A percentile compares a stretch with the other conserved stretches of the same genome.
Conservation (phyloP, 1,140 invertebrate species). For the Euwallacea fornicatus region DNA sequence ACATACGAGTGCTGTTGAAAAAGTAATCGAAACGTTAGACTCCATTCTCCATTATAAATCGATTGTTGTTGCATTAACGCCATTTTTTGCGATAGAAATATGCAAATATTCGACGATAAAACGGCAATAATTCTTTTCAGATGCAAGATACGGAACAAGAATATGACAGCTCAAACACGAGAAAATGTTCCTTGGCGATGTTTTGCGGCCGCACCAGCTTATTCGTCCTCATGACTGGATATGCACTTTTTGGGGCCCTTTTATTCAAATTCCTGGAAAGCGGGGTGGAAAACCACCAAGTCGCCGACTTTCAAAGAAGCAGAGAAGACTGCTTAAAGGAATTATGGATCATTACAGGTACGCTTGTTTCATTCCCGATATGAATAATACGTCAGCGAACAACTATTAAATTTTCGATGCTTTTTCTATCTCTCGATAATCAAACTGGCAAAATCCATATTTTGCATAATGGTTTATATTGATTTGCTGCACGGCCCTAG, state of each 20-base stretch:
- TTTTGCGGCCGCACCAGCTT: constrained; percentile 60
- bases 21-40: no score
- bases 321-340: constrained; percentile 62
- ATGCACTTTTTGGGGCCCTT: constrained; percentile 59
- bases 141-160: constrained; percentile 44
- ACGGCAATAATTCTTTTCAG: constrained; percentile 40
- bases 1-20: no score
- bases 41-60: no score
- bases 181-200: constrained; percentile 43
- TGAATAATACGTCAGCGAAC: no score
- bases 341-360: constrained; percentile 64
- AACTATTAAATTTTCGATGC: no score
- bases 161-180: constrained; percentile 21
- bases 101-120: no score
- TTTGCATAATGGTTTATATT: no score
- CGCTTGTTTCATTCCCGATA: constrained; percentile 27
- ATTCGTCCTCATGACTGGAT: constrained; percentile 57
- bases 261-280: constrained; percentile 62
- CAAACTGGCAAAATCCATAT: no score
- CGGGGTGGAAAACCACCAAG: constrained; percentile 56
- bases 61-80: no score
- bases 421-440: no score
- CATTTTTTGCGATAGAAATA: no score
- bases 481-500: no score
- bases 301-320: constrained; percentile 58